phyloP scores from a whole-genome alignment of 2,113 vertebrate genomes.

The Beaufortia kweichowensis region DNA sequence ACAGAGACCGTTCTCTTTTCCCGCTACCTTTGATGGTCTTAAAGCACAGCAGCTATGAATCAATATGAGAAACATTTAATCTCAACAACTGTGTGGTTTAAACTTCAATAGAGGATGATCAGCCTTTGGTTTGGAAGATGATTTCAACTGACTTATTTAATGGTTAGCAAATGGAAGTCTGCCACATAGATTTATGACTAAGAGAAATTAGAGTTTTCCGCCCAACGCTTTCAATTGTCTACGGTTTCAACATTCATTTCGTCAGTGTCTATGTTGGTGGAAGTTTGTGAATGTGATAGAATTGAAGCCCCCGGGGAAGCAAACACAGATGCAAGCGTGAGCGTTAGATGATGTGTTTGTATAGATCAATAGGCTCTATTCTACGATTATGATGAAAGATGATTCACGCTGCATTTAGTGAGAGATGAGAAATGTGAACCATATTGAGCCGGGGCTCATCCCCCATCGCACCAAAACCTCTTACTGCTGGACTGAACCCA shows the following conservation, averaged over 20 bases:
- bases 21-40: background rate
- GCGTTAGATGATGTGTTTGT: conserved; percentile 26
- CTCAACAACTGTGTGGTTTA: conserved; percentile 18
- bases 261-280: background rate
- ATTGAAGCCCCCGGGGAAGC: background rate
- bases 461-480: conserved; percentile 39
- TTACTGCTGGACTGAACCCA: conserved; percentile 63
- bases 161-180: conserved; percentile 23
- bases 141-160: conserved; percentile 33
- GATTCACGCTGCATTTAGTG: conserved; percentile 65
- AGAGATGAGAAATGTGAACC: conserved; percentile 66
- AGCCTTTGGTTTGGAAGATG: conserved; percentile 8
- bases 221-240: conserved; percentile 16
- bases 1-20: background rate
- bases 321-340: conserved; percentile 2
- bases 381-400: conserved; percentile 56
- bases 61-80: conserved; percentile 9
- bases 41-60: conserved; percentile 23
- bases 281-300: background rate
- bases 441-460: conserved; percentile 58
- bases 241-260: conserved; percentile 25
- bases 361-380: conserved; percentile 24
- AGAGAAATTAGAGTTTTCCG: conserved; percentile 30
- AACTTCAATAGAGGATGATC: conserved; percentile 7
- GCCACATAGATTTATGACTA: conserved; percentile 5